phyloP scores from a whole-genome alignment of 2,797 vertebrate genomes.

The Miichthys miiuy region DNA sequence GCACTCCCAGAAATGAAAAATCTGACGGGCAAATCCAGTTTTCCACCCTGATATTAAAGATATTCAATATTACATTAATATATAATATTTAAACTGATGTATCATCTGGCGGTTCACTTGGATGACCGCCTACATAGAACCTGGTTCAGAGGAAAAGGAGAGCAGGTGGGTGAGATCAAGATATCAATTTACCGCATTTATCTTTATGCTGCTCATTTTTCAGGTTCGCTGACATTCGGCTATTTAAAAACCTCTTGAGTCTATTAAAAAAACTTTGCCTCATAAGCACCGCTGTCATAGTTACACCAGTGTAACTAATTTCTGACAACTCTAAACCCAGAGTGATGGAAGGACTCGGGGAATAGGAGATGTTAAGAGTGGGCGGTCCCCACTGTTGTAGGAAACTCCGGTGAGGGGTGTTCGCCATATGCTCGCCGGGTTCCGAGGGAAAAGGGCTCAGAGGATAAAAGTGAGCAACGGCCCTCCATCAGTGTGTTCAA shows the following conservation, averaged over 20 bases:
- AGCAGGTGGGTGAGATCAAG: slow-evolving; percentile 54
- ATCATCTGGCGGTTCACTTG: slow-evolving; percentile 50
- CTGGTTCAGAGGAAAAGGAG: neutral
- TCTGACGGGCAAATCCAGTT: slow-evolving; percentile 23
- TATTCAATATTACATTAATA: slow-evolving; percentile 42
- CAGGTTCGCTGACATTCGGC: slow-evolving; percentile 27
- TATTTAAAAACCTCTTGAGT: slow-evolving; percentile 49
- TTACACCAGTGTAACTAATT: slow-evolving; percentile 84
- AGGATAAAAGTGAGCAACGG: slow-evolving; percentile 92
- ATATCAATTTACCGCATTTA: slow-evolving; percentile 49
- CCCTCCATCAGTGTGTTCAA: slow-evolving; percentile 94
- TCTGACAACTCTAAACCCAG: slow-evolving; percentile 85
- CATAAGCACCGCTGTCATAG: slow-evolving; percentile 79
- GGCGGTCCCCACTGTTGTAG: slow-evolving; percentile 91
- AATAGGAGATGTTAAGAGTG: slow-evolving; percentile 72
- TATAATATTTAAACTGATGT: slow-evolving; percentile 27
- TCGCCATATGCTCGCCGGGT: slow-evolving; percentile 94
- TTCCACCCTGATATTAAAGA: slow-evolving; percentile 42
- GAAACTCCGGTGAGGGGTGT: slow-evolving; percentile 90
- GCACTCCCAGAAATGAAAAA: slow-evolving; percentile 45
- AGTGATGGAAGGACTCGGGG: slow-evolving; percentile 61
- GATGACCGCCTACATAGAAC: slow-evolving; percentile 26
- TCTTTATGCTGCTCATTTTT: slow-evolving; percentile 48
- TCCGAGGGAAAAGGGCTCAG: slow-evolving; percentile 88
- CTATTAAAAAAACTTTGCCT: slow-evolving; percentile 53